Conservation (phyloP, 1,140 invertebrate species). For the Cyphomyrmex costatus region DNA sequence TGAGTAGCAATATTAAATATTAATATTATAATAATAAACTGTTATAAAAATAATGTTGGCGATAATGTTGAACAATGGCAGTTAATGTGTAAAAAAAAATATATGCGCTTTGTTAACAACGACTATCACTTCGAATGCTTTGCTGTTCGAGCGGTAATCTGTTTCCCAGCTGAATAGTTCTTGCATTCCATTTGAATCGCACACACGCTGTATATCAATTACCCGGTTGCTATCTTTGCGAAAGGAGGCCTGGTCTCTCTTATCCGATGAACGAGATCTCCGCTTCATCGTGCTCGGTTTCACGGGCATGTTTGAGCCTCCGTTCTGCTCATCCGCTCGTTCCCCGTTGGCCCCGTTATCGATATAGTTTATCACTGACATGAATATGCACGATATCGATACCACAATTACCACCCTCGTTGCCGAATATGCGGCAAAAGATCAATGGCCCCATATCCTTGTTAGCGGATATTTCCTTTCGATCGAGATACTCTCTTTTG, state of each 20-base stretch:
- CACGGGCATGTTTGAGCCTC: conserved; percentile 31
- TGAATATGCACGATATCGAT: conserved; percentile 64
- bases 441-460: conserved; percentile 39
- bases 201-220: conserved; percentile 31
- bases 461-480: conserved; percentile 11
- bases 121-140: not conserved
- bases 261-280: conserved; percentile 63
- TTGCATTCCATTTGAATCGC: conserved; percentile 40
- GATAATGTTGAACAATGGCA: not conserved
- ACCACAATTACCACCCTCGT: conserved; percentile 51
- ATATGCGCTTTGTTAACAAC: not conserved
- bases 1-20: not conserved
- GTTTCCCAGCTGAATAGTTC: conserved; percentile 29
- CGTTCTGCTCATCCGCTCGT: conserved; percentile 41
- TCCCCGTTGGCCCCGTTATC: conserved; percentile 50
- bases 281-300: conserved; percentile 45
- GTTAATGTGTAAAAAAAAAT: not conserved
- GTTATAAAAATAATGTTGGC: not conserved
- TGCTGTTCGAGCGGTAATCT: conserved; percentile 26
- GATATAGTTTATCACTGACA: conserved; percentile 69
- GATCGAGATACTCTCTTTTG: not conserved
- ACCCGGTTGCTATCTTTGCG: conserved; percentile 40
- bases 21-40: not conserved
- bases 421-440: conserved; percentile 59
- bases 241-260: conserved; percentile 32